These are phyloP conservation scores for Gorsachius magnificus DNA, from an alignment of 2,797 vertebrate species.

Conservation along the genomic window DNA sequence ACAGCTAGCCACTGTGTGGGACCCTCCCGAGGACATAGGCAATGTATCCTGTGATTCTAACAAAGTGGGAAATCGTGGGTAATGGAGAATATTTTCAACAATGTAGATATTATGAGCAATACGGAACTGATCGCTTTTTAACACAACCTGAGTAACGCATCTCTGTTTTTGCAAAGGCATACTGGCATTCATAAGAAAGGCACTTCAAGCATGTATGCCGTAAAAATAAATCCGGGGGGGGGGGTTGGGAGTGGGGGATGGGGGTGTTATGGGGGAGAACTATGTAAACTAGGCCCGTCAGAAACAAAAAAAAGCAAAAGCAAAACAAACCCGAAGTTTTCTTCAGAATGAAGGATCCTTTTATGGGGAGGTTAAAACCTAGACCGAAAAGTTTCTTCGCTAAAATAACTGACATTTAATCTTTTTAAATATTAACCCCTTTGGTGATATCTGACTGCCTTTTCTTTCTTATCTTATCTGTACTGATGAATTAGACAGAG, in stretches of 20 bases:
- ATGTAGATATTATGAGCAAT: background rate
- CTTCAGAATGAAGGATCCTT: background rate
- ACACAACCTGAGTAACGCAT: background rate
- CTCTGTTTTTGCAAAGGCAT: background rate
- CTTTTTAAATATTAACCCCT: conserved; percentile 82
- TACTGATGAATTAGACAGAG: conserved; percentile 81
- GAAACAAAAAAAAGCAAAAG: background rate
- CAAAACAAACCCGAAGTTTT: background rate
- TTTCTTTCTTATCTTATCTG: conserved; percentile 85
- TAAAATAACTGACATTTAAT: conserved; percentile 74
- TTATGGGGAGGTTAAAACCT: conserved; percentile 20
- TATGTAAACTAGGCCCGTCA: background rate
- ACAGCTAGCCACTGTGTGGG: background rate
- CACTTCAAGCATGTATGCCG: background rate
- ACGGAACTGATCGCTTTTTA: background rate
- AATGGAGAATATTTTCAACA: background rate
- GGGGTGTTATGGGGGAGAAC: too few relatives aligned
- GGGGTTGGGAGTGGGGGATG: too few relatives aligned
- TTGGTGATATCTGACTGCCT: conserved; percentile 73
- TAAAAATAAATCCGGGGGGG: background rate
- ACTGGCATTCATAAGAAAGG: background rate
- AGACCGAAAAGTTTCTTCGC: conserved; percentile 44
- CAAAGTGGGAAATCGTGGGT: background rate
- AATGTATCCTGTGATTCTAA: background rate
- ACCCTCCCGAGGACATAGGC: background rate